Percentiles rank a stretch among this genome's conserved stretches.
Evolutionary conservation across 2,888 invertebrate species (phyloP).

Genomic region (Synanthedon vespiformis): DNA sequence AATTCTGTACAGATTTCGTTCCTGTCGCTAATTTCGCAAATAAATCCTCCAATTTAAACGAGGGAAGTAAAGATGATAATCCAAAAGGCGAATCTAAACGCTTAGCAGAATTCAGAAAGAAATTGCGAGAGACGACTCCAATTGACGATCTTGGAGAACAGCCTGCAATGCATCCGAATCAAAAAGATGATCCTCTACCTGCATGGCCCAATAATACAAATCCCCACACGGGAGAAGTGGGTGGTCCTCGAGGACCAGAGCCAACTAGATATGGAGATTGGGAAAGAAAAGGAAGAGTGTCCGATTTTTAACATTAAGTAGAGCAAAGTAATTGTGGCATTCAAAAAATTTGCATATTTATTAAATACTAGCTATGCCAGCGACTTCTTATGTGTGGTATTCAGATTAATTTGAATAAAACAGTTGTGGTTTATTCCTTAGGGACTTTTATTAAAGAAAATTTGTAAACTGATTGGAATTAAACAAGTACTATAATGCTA

Average conservation of each 20-base stretch:
- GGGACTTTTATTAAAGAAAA: too few relatives aligned
- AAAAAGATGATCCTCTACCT: conserved; percentile 85
- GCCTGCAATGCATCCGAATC: conserved; percentile 76
- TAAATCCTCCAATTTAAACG: background rate
- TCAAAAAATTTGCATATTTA: too few relatives aligned
- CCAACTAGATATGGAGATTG: conserved; percentile 99
- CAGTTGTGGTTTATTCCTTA: too few relatives aligned
- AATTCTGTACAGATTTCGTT: background rate
- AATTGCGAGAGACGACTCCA: conserved; percentile 76
- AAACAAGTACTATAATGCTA: too few relatives aligned
- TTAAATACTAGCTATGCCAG: too few relatives aligned
- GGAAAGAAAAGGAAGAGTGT: conserved; percentile 97
- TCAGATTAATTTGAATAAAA: too few relatives aligned
- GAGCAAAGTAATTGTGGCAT: too few relatives aligned
- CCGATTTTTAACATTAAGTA: conserved; percentile 81
- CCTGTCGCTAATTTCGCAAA: too few relatives aligned
- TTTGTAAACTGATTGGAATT: too few relatives aligned
- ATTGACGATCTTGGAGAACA: conserved; percentile 83
- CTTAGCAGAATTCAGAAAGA: conserved; percentile 79
- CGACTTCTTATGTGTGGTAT: too few relatives aligned
- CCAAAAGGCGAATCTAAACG: conserved; percentile 34
- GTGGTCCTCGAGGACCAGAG: conserved; percentile 96
- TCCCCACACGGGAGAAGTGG: conserved; percentile 93
- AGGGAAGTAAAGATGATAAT: background rate
- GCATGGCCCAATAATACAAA: conserved; percentile 90